Evolutionary conservation across 2,113 vertebrate species (phyloP), one percentile per base, ranked within the genome.

Genomic region (Gopherus flavomarginatus): DNA sequence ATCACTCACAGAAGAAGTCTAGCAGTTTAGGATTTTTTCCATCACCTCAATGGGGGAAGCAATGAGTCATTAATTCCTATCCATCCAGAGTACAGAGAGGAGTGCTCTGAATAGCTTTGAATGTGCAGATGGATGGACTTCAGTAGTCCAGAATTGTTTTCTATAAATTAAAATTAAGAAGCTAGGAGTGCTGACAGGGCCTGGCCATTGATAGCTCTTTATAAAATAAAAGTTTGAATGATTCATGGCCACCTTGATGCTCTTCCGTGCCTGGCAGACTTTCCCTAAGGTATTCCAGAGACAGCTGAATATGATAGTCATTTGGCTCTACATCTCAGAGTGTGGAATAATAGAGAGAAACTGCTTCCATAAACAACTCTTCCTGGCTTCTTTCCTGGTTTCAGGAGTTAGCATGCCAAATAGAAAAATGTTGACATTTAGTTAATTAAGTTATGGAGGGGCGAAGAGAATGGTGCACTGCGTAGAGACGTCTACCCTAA

Each of bases 391-490:
- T 10, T 54, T 31, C 27, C 3, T 83, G 31, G 62, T 92, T 94
- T 85, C 52, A 90, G 88, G n/a, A 90, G 86, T 24, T 29, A 29
- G 21, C 62, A 78, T 17, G 80, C 87, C 5, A 87, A 94, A 85
- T 29, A 14, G 11, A n/a, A 95, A 72, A 93, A 44, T 44, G 44
- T 44, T 88, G 75, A 78, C 42, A 6, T 27, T 47, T 78, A 27
- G 11, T 26, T 38, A 78, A 47, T 78, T 27, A 78, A 13, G 26
- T 3, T 13, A 44, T 47, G 6, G 22, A 47, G 42, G 42, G 52
- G 57, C 86, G 53, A 92, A 27, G 19, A 57, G 38, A 19, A 49
- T 92, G 4, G 5, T 91, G 2, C 79, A 84, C 1, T 82, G 52
- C 0, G 2, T 29, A 56, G 13, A 81, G 17, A 79, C 80, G 86